Percentiles rank a stretch among this genome's conserved stretches.
phyloP scores from a whole-genome alignment of 2,113 vertebrate species.

The Cardinalis cardinalis region DNA sequence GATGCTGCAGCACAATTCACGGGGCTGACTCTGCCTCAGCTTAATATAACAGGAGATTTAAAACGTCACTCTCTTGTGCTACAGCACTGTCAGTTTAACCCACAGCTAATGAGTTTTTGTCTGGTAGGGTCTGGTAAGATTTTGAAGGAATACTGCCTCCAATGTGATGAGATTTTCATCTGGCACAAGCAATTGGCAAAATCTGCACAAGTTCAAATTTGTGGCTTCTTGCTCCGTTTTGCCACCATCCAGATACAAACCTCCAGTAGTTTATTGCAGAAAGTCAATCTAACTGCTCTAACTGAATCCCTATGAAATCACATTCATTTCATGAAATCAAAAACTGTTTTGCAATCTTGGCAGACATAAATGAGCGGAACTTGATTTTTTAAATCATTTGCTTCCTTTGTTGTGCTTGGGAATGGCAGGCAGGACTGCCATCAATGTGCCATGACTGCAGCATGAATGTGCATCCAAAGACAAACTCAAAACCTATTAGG shows the following conservation, averaged over 20 bases:
- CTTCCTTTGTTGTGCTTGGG: neutral
- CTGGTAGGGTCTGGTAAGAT: neutral
- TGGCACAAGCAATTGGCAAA: neutral
- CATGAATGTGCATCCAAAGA: neutral
- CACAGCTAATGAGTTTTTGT: neutral
- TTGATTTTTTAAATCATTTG: neutral
- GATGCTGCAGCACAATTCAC: neutral
- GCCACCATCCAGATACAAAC: neutral
- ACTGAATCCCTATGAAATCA: neutral
- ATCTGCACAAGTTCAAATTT: neutral
- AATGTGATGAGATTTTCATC: neutral
- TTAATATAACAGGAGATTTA: neutral
- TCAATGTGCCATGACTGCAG: neutral
- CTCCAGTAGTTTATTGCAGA: neutral
- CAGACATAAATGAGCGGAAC: neutral
- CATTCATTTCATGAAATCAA: neutral
- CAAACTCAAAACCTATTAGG: neutral
- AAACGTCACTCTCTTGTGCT: neutral
- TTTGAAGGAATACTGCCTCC: neutral
- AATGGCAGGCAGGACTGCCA: neutral
- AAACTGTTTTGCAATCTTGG: neutral
- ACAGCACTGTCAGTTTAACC: neutral
- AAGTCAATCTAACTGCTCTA: neutral
- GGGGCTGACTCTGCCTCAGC: neutral
- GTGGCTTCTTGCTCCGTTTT: accelerated